phyloP scores from a whole-genome alignment of 2,113 vertebrate species.

The Otolemur garnettii region DNA sequence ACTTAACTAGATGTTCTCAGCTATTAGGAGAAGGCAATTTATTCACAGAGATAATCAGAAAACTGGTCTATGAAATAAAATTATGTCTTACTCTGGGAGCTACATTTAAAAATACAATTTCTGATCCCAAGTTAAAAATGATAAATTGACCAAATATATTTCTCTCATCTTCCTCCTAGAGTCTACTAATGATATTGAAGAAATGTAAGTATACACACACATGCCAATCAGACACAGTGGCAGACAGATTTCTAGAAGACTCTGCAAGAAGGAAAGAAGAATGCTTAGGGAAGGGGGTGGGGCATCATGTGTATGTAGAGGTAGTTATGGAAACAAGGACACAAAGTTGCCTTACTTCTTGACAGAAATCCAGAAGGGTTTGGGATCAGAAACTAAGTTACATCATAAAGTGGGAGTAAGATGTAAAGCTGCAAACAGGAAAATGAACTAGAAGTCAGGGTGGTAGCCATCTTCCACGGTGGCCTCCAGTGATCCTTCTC shows the following conservation, averaged over 20 bases:
- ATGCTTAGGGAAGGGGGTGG: neutral
- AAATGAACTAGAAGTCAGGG: neutral
- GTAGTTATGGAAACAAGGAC: neutral
- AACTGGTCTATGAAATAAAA: constrained; percentile 60
- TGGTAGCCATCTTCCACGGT: neutral
- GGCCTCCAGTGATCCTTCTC: neutral
- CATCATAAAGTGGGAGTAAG: neutral
- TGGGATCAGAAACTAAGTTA: neutral
- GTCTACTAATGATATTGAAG: neutral
- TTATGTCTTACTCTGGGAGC: neutral
- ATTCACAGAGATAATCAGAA: constrained; percentile 58
- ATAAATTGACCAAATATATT: neutral
- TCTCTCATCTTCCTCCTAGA: neutral
- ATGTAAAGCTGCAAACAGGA: neutral
- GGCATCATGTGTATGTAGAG: neutral
- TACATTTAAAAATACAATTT: constrained; percentile 39
- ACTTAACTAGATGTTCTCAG: constrained; percentile 47
- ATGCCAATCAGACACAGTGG: neutral
- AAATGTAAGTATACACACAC: neutral
- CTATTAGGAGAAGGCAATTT: constrained; percentile 30
- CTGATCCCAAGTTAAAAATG: constrained; percentile 51
- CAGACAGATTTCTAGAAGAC: neutral
- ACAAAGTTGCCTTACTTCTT: neutral
- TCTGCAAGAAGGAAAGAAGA: neutral
- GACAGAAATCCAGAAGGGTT: neutral